These are phyloP conservation scores for Sebastes hubbsi DNA, from an alignment of 2,797 vertebrate species.

Conservation along the genomic window DNA sequence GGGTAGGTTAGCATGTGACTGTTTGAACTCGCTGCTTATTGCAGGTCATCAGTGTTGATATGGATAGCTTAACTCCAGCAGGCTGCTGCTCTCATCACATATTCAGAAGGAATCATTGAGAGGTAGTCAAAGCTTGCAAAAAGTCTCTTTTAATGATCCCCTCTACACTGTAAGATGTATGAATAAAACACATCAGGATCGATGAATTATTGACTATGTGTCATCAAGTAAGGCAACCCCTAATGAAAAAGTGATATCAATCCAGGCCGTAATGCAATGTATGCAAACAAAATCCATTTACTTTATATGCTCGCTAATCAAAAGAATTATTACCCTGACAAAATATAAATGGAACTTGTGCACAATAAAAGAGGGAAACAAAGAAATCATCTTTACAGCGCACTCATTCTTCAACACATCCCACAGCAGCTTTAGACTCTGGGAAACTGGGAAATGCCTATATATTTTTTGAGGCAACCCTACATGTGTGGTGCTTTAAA, in stretches of 20 bases:
- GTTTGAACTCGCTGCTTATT: slow-evolving; percentile 8
- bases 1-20: not conserved
- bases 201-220: slow-evolving; percentile 78
- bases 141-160: slow-evolving; percentile 69
- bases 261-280: slow-evolving; percentile 38
- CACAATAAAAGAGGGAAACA: slow-evolving; percentile 39
- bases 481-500: not conserved
- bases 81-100: slow-evolving; percentile 57
- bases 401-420: slow-evolving; percentile 25
- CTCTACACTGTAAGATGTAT: slow-evolving; percentile 67
- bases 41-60: slow-evolving; percentile 44
- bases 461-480: not conserved
- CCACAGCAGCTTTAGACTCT: not conserved
- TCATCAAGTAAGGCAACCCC: slow-evolving; percentile 71
- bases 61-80: slow-evolving; percentile 15
- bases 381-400: slow-evolving; percentile 56
- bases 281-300: slow-evolving; percentile 64
- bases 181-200: slow-evolving; percentile 77
- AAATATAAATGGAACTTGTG: slow-evolving; percentile 35
- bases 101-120: slow-evolving; percentile 64
- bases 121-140: slow-evolving; percentile 61
- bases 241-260: slow-evolving; percentile 73
- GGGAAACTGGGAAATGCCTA: not conserved
- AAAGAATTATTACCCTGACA: slow-evolving; percentile 37
- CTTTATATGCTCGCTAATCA: slow-evolving; percentile 55